Conservation (phyloP, 2,888 invertebrate genomes). For the Linhomoeus sp. region DNA sequence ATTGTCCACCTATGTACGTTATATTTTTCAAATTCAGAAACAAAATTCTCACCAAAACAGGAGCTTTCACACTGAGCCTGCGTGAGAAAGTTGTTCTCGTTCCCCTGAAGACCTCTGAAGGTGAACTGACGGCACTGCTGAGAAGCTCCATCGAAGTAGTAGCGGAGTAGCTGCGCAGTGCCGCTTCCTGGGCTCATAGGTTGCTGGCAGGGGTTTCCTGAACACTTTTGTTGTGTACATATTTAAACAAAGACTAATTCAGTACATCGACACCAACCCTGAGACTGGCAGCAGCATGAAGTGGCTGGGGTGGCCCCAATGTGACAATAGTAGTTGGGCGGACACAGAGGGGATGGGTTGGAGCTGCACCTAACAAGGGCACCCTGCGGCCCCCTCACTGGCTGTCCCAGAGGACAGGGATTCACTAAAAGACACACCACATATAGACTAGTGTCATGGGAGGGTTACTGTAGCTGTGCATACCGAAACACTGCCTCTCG, state of each 20-base stretch:
- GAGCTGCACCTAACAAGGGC: too few species aligned
- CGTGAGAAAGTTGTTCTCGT: slow-evolving; percentile 17
- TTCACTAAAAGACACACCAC: slow-evolving; percentile 3
- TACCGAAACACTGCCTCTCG: too few species aligned
- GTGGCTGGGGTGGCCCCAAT: slow-evolving; percentile 12
- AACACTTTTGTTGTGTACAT: too few species aligned
- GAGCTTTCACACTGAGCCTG: slow-evolving; percentile 12
- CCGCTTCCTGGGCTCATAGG: slow-evolving; percentile 1
- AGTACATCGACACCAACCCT: too few species aligned
- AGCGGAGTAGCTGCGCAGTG: slow-evolving; percentile 10
- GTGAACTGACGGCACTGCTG: slow-evolving; percentile 18
- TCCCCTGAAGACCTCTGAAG: slow-evolving; percentile 19
- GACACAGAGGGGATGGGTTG: slow-evolving; percentile 9
- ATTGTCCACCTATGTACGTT: not conserved
- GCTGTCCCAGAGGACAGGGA: slow-evolving; percentile 4
- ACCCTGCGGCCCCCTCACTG: not conserved
- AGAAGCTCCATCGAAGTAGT: slow-evolving; percentile 15
- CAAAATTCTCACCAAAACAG: slow-evolving; percentile 12
- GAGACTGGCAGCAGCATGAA: slow-evolving; percentile 2
- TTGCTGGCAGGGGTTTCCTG: slow-evolving; percentile 2
- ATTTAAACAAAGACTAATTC: too few species aligned
- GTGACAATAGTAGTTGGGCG: slow-evolving; percentile 23
- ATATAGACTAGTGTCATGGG: too few species aligned
- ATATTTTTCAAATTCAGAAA: too few species aligned
- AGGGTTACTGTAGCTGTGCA: too few species aligned